Conservation (phyloP, 2,113 vertebrate species). For the Lonchura striata region DNA sequence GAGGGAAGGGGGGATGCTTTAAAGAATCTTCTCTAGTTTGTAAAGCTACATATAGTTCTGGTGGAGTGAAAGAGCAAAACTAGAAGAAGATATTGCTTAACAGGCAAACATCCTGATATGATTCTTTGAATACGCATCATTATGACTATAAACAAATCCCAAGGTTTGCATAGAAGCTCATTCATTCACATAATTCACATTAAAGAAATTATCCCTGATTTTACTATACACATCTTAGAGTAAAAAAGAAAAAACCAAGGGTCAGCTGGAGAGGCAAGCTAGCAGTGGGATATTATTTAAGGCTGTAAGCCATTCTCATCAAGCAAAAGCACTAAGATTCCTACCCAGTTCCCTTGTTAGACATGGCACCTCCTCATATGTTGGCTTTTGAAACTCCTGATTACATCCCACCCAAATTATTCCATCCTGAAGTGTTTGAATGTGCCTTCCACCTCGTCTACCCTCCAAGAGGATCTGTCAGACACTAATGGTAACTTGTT, state of each 20-base stretch:
- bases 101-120: neutral
- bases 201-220: neutral
- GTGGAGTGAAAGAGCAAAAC: neutral
- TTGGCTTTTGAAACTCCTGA: neutral
- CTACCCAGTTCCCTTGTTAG: neutral
- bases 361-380: neutral
- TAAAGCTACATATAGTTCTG: neutral
- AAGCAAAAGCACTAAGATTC: neutral
- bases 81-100: neutral
- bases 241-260: neutral
- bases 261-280: neutral
- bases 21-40: neutral
- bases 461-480: neutral
- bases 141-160: neutral
- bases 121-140: neutral
- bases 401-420: neutral
- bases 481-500: accelerated
- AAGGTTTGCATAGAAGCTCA: neutral
- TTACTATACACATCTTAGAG: neutral
- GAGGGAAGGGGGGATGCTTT: neutral
- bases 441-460: accelerated
- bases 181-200: neutral
- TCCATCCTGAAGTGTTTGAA: neutral
- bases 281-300: neutral
- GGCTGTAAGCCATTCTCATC: neutral